Conservation (phyloP, 2,888 invertebrate genomes). For the Quadroppia sp. region DNA sequence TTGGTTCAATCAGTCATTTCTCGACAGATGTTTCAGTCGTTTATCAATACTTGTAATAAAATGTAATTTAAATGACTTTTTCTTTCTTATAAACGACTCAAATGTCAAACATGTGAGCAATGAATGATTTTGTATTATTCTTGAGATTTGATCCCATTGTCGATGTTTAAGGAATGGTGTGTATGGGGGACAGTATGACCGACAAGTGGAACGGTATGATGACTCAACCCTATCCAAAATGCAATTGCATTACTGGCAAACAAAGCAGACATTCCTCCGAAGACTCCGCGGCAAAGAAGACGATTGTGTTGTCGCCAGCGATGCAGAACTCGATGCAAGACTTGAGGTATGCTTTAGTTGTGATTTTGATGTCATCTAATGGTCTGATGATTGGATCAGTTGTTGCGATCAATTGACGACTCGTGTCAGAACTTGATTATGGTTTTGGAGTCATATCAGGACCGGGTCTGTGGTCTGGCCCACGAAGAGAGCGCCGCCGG, state of each 20-base stretch:
- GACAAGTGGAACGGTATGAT: conserved; percentile 58
- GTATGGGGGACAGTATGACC: conserved; percentile 55
- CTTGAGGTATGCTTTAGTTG: conserved; percentile 60
- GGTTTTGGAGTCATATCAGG: conserved; percentile 88
- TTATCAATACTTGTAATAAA: too few relatives aligned
- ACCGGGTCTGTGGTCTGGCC: conserved; percentile 81
- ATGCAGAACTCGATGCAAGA: conserved; percentile 94
- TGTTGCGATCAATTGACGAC: conserved; percentile 85
- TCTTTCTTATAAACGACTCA: background rate
- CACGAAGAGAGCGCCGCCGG: conserved; percentile 95
- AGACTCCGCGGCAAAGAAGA: conserved; percentile 96
- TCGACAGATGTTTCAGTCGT: background rate
- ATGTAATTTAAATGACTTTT: background rate
- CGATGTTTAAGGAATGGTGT: conserved; percentile 14
- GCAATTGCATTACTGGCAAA: conserved; percentile 83
- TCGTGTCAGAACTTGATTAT: conserved; percentile 80
- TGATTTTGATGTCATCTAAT: conserved; percentile 11
- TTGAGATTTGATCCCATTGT: too few relatives aligned
- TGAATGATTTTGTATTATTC: background rate
- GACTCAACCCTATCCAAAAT: conserved; percentile 51
- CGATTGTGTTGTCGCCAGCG: conserved; percentile 90
- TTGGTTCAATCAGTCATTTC: background rate
- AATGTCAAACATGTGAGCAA: background rate
- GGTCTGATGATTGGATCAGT: conserved; percentile 48
- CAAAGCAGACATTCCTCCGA: conserved; percentile 87